Percentiles rank a stretch among this genome's conserved stretches.
phyloP scores from a whole-genome alignment of 2,797 vertebrate genomes.

The Sebastolobus alascanus region DNA sequence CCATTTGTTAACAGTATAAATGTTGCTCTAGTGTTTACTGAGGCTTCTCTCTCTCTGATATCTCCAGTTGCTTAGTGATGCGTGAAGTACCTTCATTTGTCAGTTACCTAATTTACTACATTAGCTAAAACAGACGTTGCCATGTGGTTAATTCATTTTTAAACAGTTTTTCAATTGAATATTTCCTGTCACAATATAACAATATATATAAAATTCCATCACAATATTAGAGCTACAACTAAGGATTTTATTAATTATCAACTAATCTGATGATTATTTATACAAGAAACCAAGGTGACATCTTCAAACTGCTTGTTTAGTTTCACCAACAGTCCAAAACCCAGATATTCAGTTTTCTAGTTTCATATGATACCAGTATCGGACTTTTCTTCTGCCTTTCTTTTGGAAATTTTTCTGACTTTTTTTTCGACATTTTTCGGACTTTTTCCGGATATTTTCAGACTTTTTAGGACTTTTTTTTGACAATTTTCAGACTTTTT shows the following conservation, averaged over 20 bases:
- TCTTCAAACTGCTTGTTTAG: not conserved
- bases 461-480: too few relatives aligned
- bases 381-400: too few relatives aligned
- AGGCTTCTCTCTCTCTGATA: not conserved
- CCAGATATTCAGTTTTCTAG: too few relatives aligned
- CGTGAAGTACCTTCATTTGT: not conserved
- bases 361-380: too few relatives aligned
- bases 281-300: not conserved
- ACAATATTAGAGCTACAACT: not conserved
- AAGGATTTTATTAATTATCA: not conserved
- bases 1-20: not conserved
- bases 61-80: not conserved
- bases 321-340: not conserved
- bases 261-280: not conserved
- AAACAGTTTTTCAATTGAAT: not conserved
- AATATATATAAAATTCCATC: not conserved
- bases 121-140: not conserved
- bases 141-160: not conserved
- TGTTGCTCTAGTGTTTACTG: not conserved
- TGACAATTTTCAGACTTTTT: too few relatives aligned
- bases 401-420: too few relatives aligned
- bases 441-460: too few relatives aligned
- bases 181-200: not conserved
- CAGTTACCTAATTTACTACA: not conserved
- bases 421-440: too few relatives aligned